phyloP scores from a whole-genome alignment of 2,113 vertebrate species.

The Gnathonemus longibarbis region DNA sequence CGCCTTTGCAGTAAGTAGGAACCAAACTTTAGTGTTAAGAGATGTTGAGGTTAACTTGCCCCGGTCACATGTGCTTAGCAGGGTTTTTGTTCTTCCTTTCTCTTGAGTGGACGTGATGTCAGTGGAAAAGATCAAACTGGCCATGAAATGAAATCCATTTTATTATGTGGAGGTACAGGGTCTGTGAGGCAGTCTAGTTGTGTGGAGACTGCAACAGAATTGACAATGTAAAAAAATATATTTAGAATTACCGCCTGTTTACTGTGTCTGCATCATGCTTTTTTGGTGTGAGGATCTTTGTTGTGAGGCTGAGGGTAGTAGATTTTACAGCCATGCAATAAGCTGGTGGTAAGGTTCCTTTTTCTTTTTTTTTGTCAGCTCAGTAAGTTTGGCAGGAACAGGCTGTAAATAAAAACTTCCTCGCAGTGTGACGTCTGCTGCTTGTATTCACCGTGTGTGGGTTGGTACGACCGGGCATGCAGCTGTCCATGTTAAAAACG shows the following conservation, averaged over 20 bases:
- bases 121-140: neutral
- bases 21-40: neutral
- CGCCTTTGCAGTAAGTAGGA: neutral
- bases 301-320: neutral
- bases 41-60: neutral
- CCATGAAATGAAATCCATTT: neutral
- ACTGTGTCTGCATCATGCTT: neutral
- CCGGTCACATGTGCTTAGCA: neutral
- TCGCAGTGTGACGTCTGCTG: neutral
- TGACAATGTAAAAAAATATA: neutral
- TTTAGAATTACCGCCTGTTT: neutral
- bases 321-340: neutral
- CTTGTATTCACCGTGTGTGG: neutral
- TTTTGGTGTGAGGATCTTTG: neutral
- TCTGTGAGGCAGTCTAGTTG: neutral
- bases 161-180: neutral
- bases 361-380: neutral
- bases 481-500: neutral
- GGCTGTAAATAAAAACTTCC: neutral
- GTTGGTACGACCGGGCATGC: neutral
- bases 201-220: neutral
- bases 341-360: neutral
- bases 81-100: neutral
- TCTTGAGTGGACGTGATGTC: neutral
- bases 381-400: neutral